Conservation (phyloP, 2,113 vertebrate genomes). For the Dicrurus megarhynchus region DNA sequence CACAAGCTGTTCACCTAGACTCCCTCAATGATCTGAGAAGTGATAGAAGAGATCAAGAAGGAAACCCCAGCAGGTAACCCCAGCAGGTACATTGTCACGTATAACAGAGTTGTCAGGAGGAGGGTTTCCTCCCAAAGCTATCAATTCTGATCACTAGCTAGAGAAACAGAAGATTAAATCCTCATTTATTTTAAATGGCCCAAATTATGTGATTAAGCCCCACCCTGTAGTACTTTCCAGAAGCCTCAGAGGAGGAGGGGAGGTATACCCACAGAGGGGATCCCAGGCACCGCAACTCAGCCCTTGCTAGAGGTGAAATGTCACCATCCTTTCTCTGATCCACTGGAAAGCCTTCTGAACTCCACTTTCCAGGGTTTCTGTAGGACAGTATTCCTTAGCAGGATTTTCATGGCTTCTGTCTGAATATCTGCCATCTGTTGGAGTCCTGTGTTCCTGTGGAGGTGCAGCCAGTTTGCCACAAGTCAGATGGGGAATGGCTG, state of each 20-base stretch:
- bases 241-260: neutral
- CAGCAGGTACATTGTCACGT: neutral
- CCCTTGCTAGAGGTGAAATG: neutral
- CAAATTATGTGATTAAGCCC: neutral
- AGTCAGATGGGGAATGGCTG: neutral
- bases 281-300: neutral
- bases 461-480: neutral
- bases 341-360: neutral
- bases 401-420: neutral
- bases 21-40: neutral
- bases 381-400: neutral
- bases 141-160: neutral
- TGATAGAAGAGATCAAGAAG: neutral
- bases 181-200: neutral
- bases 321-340: neutral
- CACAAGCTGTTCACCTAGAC: neutral
- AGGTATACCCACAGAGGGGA: fast-evolving
- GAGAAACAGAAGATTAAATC: neutral
- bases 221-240: neutral
- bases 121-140: neutral
- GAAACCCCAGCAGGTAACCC: neutral
- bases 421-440: neutral
- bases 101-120: neutral
- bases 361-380: neutral
- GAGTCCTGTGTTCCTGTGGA: neutral